Conservation (phyloP, 2,888 invertebrate genomes). For the Cotesia congregata region DNA sequence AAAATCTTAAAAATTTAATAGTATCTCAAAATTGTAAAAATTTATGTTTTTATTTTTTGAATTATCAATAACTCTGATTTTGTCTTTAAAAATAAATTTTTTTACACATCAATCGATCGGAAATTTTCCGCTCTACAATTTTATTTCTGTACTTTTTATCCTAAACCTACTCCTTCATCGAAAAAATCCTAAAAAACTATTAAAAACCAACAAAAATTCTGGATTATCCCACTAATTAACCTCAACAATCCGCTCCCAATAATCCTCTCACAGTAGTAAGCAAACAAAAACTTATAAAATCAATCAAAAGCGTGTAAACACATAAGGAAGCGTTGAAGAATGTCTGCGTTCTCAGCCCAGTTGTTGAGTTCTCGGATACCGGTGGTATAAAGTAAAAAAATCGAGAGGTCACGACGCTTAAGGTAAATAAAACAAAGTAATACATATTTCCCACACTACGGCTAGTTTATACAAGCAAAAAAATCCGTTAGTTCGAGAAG, state of each 20-base stretch:
- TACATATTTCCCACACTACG: not conserved
- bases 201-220: not conserved
- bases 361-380: not conserved
- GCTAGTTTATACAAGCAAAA: not conserved
- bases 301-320: not conserved
- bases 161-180: not conserved
- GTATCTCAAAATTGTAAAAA: not conserved
- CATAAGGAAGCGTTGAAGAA: not conserved
- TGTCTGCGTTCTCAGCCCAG: not conserved
- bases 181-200: not conserved
- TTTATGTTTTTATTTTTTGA: not conserved
- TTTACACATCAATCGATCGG: not conserved
- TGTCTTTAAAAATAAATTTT: not conserved
- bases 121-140: not conserved
- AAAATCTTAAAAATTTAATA: not conserved
- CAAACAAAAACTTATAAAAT: not conserved
- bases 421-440: not conserved
- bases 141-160: not conserved
- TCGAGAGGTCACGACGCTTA: not conserved
- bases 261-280: not conserved
- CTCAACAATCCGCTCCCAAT: not conserved
- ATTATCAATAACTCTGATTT: not conserved
- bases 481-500: not conserved
- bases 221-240: not conserved
- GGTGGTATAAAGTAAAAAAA: not conserved